These are phyloP conservation scores for Centropristis striata DNA, from an alignment of 2,113 vertebrate genomes.

Conservation along the genomic window DNA sequence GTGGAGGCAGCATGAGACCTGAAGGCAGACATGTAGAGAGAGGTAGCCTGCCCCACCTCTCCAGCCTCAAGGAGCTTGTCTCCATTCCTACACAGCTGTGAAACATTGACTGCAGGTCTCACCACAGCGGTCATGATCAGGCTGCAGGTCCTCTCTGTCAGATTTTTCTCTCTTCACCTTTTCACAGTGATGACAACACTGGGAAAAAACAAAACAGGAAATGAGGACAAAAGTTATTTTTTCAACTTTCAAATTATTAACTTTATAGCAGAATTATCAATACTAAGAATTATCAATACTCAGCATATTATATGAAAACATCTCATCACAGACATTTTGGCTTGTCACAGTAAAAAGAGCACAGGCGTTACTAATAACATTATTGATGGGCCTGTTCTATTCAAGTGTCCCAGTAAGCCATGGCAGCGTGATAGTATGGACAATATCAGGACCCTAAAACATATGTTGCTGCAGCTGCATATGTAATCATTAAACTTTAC, in stretches of 20 bases:
- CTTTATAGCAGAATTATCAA: background rate
- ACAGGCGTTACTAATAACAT: no score
- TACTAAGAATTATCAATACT: background rate
- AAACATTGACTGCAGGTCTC: conserved; percentile 73
- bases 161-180: conserved; percentile 4
- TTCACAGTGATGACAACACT: conserved; percentile 29
- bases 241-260: background rate
- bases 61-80: conserved; percentile 82
- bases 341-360: no score
- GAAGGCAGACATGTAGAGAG: conserved; percentile 91
- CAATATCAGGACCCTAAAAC: background rate
- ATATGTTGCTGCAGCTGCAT: background rate
- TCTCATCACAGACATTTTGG: background rate
- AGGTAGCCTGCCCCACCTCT: conserved; percentile 80
- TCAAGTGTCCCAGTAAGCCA: background rate
- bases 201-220: background rate
- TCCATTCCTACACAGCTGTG: conserved; percentile 86
- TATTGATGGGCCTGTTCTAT: background rate
- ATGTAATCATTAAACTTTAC: no score
- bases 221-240: background rate
- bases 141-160: background rate
- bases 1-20: conserved; percentile 85
- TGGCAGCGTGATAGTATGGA: background rate
- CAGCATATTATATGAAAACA: background rate
- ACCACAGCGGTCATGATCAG: conserved; percentile 76